phyloP scores from a whole-genome alignment of 2,888 invertebrate species.

The Parnassius glacialis region DNA sequence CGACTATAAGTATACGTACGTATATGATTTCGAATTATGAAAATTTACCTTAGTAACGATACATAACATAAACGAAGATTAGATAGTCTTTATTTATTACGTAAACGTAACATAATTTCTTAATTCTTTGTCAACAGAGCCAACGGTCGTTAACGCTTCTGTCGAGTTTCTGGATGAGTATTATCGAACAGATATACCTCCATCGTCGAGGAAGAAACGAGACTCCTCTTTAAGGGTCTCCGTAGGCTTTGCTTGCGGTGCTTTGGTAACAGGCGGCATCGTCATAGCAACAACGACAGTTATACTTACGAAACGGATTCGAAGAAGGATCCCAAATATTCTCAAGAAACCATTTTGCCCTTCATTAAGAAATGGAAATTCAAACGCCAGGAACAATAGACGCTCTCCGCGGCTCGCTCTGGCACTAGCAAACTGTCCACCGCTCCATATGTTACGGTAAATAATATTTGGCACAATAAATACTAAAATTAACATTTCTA shows the following conservation, averaged over 20 bases:
- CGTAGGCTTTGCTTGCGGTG: slow-evolving; percentile 69
- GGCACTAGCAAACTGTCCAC: slow-evolving; percentile 70
- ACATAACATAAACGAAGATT: too few species aligned
- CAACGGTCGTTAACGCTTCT: slow-evolving; percentile 81
- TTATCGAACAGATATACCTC: slow-evolving; percentile 73
- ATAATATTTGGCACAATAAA: not conserved
- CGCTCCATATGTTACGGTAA: slow-evolving; percentile 71
- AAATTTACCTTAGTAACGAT: too few species aligned
- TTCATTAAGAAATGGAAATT: slow-evolving; percentile 56
- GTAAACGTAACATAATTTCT: too few species aligned
- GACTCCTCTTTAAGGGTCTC: slow-evolving; percentile 76
- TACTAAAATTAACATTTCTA: too few species aligned
- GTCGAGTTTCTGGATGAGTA: slow-evolving; percentile 82
- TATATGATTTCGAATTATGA: too few species aligned
- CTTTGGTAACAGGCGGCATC: slow-evolving; percentile 77
- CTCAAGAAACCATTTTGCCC: slow-evolving; percentile 75
- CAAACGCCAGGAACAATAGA: slow-evolving; percentile 65
- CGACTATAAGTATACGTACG: too few species aligned
- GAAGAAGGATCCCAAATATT: slow-evolving; percentile 64
- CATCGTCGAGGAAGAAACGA: slow-evolving; percentile 65
- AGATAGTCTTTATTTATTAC: too few species aligned
- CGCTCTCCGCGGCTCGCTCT: slow-evolving; percentile 69
- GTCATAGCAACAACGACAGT: slow-evolving; percentile 83
- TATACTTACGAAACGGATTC: slow-evolving; percentile 79
- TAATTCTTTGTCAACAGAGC: slow-evolving; percentile 52